Evolutionary conservation across 2,888 invertebrate species (phyloP), one percentile per base, ranked within the genome.

Genomic region (Heliconius erato): DNA sequence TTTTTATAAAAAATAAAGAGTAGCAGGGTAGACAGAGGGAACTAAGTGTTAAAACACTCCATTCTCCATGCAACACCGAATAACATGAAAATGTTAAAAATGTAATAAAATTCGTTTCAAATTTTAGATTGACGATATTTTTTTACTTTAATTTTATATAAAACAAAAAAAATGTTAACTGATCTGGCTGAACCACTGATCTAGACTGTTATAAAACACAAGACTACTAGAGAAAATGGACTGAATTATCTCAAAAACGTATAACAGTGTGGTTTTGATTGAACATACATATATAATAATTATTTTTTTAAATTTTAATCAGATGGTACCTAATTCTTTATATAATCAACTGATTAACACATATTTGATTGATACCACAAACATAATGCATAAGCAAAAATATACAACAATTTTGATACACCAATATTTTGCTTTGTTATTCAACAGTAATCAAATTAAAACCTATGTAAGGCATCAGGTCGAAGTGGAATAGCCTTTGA

Each of bases 161-260:
- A 19, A 19, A 49, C 49, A 54, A 54, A 54, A 6, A 54, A 19
- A 54, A 54, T 54, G 49, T 49, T 49, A 49, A 49, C 19, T 49
- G 49, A 49, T 49, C 54, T 54, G 6, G 19, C 54, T 54, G 32
- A 35, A 63, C 63, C 26, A 40, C 35, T 63, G 63, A 76, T 35
- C 40, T 40, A 76, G 63, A 59, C n/a, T 63, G 35, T 76, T 40
- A 76, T 76, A 76, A 63, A 59, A 23, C 35, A 76, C 63, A n/a
- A 59, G 35, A 63, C 4, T 1, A 63, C 12, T 32, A 19, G 7
- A 63, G n/a, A 76, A 63, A 63, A 35, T 63, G 63, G 63, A 63
- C 54, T 74, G 28, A 54, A 23, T 63, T 35, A 63, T 40, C 14
- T 35, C 14, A 44, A 72, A 26, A 26, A 49, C 26, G 7, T 44